Conservation (phyloP, 2,113 vertebrate species). For the Herpailurus yagouaroundi region DNA sequence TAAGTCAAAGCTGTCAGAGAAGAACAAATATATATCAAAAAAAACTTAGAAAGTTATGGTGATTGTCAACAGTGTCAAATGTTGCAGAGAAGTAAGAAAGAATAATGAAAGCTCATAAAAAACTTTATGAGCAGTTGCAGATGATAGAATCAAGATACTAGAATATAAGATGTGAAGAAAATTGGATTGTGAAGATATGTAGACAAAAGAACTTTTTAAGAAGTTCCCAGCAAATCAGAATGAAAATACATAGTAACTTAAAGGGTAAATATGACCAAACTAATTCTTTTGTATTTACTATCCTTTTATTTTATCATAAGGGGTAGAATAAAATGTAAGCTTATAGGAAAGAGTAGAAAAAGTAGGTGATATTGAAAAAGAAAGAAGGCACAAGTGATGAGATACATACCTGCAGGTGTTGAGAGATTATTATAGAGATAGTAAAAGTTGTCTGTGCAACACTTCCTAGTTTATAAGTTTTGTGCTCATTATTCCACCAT, state of each 20-base stretch:
- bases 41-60: constrained; percentile 59
- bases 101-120: constrained; percentile 55
- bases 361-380: background rate
- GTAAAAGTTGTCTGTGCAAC: background rate
- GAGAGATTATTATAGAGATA: background rate
- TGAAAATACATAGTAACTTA: background rate
- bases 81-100: constrained; percentile 6
- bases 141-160: constrained; percentile 12
- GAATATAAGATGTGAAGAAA: constrained; percentile 47
- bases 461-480: background rate
- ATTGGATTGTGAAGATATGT: constrained; percentile 13
- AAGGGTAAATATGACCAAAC: background rate
- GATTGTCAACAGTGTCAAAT: constrained; percentile 67
- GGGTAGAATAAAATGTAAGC: background rate
- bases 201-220: background rate
- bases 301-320: background rate
- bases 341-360: background rate
- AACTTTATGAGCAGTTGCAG: constrained; percentile 24
- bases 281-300: background rate
- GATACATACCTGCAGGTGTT: background rate
- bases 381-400: background rate
- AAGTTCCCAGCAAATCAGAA: background rate
- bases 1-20: constrained; percentile 64
- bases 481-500: background rate
- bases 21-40: constrained; percentile 55